These are phyloP conservation scores for Hipposideros larvatus DNA, from an alignment of 2,797 vertebrate genomes.

Conservation along the genomic window DNA sequence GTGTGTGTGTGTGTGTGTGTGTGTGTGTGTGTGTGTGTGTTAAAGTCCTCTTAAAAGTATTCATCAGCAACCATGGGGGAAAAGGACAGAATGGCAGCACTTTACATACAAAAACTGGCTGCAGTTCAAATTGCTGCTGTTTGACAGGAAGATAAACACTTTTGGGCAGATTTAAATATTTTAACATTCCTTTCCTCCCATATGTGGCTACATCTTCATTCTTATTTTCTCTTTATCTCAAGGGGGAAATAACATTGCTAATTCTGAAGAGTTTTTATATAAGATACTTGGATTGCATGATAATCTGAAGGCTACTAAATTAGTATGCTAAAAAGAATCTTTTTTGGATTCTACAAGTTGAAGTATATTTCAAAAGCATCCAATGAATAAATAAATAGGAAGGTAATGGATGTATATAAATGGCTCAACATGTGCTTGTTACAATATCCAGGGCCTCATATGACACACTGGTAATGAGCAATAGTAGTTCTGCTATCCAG, in stretches of 20 bases:
- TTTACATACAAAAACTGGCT: slow-evolving; percentile 52
- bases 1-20: background rate
- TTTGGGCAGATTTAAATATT: slow-evolving; percentile 38
- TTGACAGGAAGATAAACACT: slow-evolving; percentile 55
- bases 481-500: slow-evolving; percentile 13
- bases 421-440: background rate
- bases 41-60: slow-evolving; percentile 24
- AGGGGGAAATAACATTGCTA: background rate
- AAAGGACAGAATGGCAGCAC: slow-evolving; percentile 33
- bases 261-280: slow-evolving; percentile 18
- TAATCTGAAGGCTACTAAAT: slow-evolving; percentile 36
- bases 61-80: background rate
- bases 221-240: slow-evolving; percentile 54
- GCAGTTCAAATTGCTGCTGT: slow-evolving; percentile 28
- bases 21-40: no score
- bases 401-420: slow-evolving; percentile 29
- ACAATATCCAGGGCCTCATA: slow-evolving; percentile 33
- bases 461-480: slow-evolving; percentile 19
- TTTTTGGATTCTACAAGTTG: slow-evolving; percentile 29
- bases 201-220: slow-evolving; percentile 48
- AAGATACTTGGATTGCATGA: slow-evolving; percentile 15
- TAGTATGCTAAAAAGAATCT: slow-evolving; percentile 23
- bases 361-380: slow-evolving; percentile 1
- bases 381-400: slow-evolving; percentile 24
- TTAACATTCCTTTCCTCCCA: slow-evolving; percentile 27